These are phyloP conservation scores for Autographa gamma DNA, from an alignment of 2,888 invertebrate species.

Conservation along the genomic window DNA sequence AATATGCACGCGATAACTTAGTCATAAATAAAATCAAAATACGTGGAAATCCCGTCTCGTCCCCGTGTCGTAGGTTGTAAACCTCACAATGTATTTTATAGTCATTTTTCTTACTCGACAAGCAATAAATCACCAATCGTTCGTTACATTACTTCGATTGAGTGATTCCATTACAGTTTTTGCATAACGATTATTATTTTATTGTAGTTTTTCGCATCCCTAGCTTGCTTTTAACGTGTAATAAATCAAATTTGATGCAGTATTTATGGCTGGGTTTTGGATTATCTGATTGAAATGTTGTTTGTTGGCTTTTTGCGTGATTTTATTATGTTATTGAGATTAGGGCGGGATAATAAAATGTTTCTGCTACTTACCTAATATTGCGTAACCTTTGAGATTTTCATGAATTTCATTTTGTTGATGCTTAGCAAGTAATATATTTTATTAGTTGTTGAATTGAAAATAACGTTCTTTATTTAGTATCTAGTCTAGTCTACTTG, in stretches of 20 bases:
- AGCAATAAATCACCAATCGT: slow-evolving; percentile 85
- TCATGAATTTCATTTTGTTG: background rate
- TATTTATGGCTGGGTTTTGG: slow-evolving; percentile 41
- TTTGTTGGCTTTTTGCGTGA: slow-evolving; percentile 13
- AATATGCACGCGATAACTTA: slow-evolving; percentile 6
- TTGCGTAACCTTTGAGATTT: slow-evolving; percentile 5
- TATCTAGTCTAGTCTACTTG: too few relatives aligned
- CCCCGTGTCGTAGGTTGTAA: slow-evolving; percentile 67
- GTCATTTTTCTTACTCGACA: slow-evolving; percentile 86
- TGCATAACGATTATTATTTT: slow-evolving; percentile 81
- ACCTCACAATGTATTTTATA: slow-evolving; percentile 75
- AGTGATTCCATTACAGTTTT: slow-evolving; percentile 86
- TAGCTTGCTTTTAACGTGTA: slow-evolving; percentile 53
- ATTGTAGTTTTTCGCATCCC: slow-evolving; percentile 57
- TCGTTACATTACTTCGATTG: slow-evolving; percentile 86
- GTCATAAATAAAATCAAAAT: slow-evolving; percentile 8
- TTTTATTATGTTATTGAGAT: slow-evolving; percentile 16
- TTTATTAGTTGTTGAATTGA: background rate
- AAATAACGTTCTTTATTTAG: background rate
- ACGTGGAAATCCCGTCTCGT: slow-evolving; percentile 28
- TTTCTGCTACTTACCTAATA: background rate
- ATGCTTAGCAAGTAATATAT: background rate
- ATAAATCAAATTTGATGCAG: slow-evolving; percentile 57
- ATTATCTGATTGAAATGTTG: slow-evolving; percentile 32
- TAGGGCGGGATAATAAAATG: slow-evolving; percentile 6